phyloP scores from a whole-genome alignment of 2,888 invertebrate genomes.

The Drosophila anomelani region DNA sequence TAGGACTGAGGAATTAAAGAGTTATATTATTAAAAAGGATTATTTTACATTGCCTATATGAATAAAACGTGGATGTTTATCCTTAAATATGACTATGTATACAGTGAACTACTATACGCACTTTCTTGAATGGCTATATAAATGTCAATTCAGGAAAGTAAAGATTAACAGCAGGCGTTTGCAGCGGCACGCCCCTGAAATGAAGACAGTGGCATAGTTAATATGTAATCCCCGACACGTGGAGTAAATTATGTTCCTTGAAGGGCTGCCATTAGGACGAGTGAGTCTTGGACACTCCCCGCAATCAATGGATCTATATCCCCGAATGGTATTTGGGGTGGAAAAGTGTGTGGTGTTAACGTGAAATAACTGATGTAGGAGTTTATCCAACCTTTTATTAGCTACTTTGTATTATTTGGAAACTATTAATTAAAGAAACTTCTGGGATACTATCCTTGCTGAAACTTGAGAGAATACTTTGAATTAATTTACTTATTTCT shows the following conservation, averaged over 20 bases:
- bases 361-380: slow-evolving; percentile 13
- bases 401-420: background rate
- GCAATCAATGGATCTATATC: slow-evolving; percentile 4
- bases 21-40: background rate
- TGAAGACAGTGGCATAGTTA: slow-evolving; percentile 42
- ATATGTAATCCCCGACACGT: slow-evolving; percentile 71
- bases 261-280: slow-evolving; percentile 33
- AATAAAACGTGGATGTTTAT: background rate
- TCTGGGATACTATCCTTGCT: background rate
- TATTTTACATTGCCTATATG: background rate
- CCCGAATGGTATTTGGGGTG: slow-evolving; percentile 22
- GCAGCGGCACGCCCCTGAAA: slow-evolving; percentile 34
- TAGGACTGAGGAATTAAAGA: background rate
- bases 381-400: slow-evolving; percentile 1
- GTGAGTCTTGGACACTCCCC: slow-evolving; percentile 29
- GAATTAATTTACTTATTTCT: background rate
- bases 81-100: background rate
- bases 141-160: slow-evolving; percentile 16
- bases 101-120: background rate
- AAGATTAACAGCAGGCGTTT: slow-evolving; percentile 32
- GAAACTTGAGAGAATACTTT: background rate
- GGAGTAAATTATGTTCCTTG: slow-evolving; percentile 63
- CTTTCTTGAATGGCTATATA: slow-evolving; percentile 16
- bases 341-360: slow-evolving; percentile 14
- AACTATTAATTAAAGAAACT: background rate